Percentiles rank a stretch among this genome's conserved stretches.
Conservation (phyloP, 2,888 invertebrate species). For the Caenorhabditis sp. region DNA sequence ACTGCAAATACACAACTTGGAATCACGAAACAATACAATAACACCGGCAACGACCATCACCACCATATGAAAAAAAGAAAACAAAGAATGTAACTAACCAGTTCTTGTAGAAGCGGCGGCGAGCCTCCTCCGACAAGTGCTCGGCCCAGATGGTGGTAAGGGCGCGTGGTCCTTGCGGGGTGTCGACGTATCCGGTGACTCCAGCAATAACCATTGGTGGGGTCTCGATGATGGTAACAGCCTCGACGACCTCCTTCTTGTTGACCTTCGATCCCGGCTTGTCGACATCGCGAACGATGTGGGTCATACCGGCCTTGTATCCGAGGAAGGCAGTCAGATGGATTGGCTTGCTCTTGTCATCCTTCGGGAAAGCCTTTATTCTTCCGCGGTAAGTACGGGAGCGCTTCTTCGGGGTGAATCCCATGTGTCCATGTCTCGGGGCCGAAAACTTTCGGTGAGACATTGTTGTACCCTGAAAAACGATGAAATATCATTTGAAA, state of each 20-base stretch:
- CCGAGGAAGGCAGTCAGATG: slow-evolving; percentile 94
- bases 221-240: slow-evolving; percentile 96
- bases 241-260: slow-evolving; percentile 99
- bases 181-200: slow-evolving; percentile 98
- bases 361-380: slow-evolving; percentile 99
- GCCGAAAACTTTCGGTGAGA: slow-evolving; percentile 99
- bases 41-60: slow-evolving; percentile 23
- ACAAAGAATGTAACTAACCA: slow-evolving; percentile 85
- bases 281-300: slow-evolving; percentile 90
- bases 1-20: slow-evolving; percentile 55
- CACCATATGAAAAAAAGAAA: slow-evolving; percentile 8
- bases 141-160: slow-evolving; percentile 98
- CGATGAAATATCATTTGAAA: background rate
- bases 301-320: slow-evolving; percentile 99
- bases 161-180: slow-evolving; percentile 94
- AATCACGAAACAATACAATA: slow-evolving; percentile 39
- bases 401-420: slow-evolving; percentile 99
- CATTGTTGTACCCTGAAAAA: slow-evolving; percentile 80
- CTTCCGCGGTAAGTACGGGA: slow-evolving; percentile 96
- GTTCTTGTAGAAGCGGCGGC: slow-evolving; percentile 99
- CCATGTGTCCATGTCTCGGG: slow-evolving; percentile 99
- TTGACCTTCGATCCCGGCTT: slow-evolving; percentile 88
- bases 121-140: slow-evolving; percentile 98
- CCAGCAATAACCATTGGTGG: slow-evolving; percentile 97
- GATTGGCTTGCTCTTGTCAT: slow-evolving; percentile 92